Evolutionary conservation across 2,113 vertebrate genomes (phyloP).

Genomic region (Heterocephalus glaber): DNA sequence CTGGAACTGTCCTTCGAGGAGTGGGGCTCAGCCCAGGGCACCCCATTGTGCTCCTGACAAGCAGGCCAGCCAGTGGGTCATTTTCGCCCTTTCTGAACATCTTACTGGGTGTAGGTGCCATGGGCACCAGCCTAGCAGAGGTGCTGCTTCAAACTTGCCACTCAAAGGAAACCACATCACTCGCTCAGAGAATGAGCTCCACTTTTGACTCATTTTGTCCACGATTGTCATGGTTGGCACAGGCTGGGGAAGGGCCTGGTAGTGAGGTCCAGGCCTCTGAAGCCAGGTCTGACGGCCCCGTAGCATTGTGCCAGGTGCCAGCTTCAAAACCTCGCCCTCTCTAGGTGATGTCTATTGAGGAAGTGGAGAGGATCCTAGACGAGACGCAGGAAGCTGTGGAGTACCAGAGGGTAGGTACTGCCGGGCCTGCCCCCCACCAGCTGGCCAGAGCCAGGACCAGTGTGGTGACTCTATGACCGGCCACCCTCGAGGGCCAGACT

Average conservation of each 20-base stretch:
- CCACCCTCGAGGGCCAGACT: background rate
- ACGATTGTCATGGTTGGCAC: rapidly evolving
- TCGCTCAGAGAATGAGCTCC: background rate
- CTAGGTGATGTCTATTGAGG: slow-evolving; percentile 97
- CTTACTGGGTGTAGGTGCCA: rapidly evolving
- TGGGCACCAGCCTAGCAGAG: background rate
- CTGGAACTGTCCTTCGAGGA: background rate
- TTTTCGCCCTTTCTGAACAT: background rate
- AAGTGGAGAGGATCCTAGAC: slow-evolving; percentile 96
- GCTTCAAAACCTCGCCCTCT: background rate
- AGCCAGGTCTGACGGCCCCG: background rate
- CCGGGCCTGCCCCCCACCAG: background rate
- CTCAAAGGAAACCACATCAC: background rate
- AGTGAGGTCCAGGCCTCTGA: rapidly evolving
- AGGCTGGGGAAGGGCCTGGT: background rate
- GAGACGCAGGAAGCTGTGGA: slow-evolving; percentile 96
- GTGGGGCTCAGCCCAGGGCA: background rate
- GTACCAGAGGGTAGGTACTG: slow-evolving; percentile 91
- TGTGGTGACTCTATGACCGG: rapidly evolving
- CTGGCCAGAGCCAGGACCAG: rapidly evolving
- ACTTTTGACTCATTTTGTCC: background rate
- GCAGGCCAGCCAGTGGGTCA: background rate
- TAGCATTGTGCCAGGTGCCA: background rate
- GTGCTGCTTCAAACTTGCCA: too few species aligned
- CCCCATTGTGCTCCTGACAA: background rate